Conservation (phyloP, 1,140 invertebrate genomes). For the Hyles euphorbiae region DNA sequence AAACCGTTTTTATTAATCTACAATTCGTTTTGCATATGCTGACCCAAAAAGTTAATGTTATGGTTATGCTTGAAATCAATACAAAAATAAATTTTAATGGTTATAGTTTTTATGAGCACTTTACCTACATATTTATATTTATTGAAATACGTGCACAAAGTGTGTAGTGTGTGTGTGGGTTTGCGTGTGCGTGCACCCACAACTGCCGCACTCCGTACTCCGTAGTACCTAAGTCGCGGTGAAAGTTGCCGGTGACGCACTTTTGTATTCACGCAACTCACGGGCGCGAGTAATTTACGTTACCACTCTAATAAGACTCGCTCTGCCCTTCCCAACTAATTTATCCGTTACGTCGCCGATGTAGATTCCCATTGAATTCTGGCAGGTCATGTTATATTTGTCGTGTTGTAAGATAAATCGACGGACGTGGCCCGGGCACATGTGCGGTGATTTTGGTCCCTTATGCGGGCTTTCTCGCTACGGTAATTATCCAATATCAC, state of each 20-base stretch:
- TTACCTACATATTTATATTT: neutral
- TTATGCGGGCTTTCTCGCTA: constrained; percentile 31
- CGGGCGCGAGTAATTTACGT: constrained; percentile 38
- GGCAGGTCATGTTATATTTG: constrained; percentile 31
- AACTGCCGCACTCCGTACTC: neutral
- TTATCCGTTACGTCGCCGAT: constrained; percentile 13
- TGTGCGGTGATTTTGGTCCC: constrained; percentile 29
- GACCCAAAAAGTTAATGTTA: constrained; percentile 3
- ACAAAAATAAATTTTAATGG: too few relatives aligned
- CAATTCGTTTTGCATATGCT: constrained; percentile 11
- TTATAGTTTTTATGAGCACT: neutral
- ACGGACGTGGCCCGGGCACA: constrained; percentile 26
- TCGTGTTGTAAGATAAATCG: constrained; percentile 40
- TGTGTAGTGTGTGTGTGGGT: constrained; percentile 16
- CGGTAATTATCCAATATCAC: neutral
- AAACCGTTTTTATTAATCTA: constrained; percentile 1
- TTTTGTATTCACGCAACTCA: constrained; percentile 53
- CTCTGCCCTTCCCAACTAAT: constrained; percentile 20
- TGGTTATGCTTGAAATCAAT: too few relatives aligned
- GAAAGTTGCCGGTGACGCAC: constrained; percentile 64
- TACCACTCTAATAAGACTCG: constrained; percentile 31
- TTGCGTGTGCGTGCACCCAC: constrained; percentile 18
- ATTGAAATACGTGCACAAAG: neutral
- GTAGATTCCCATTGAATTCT: constrained; percentile 25
- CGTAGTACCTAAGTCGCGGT: constrained; percentile 30